These are phyloP conservation scores for Hemistola chrysoprasaria DNA, from an alignment of 2,888 invertebrate genomes.

Conservation along the genomic window DNA sequence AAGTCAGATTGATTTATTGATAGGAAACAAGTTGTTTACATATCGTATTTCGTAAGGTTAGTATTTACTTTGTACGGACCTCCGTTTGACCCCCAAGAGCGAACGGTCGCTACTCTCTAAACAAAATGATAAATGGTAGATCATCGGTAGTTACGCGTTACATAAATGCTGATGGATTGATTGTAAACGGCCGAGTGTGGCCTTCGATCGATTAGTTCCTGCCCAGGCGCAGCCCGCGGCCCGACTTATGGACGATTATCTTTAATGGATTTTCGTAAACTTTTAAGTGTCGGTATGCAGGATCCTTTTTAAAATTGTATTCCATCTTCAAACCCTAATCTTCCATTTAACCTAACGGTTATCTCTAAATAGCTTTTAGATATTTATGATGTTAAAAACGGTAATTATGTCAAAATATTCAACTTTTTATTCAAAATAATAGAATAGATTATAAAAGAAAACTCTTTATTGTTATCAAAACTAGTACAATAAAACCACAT, in stretches of 20 bases:
- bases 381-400: slow-evolving; percentile 36
- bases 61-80: slow-evolving; percentile 55
- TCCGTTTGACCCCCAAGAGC: slow-evolving; percentile 69
- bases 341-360: slow-evolving; percentile 56
- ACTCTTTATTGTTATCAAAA: too few relatives aligned
- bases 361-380: slow-evolving; percentile 46
- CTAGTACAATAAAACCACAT: too few relatives aligned
- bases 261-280: slow-evolving; percentile 74
- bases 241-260: slow-evolving; percentile 68
- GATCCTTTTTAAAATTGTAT: slow-evolving; percentile 57
- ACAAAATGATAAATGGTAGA: slow-evolving; percentile 79
- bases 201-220: slow-evolving; percentile 77
- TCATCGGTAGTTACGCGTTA: slow-evolving; percentile 76
- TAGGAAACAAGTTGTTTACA: slow-evolving; percentile 58
- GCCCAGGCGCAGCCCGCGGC: slow-evolving; percentile 58
- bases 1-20: slow-evolving; percentile 41
- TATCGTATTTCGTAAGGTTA: slow-evolving; percentile 57
- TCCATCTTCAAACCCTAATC: slow-evolving; percentile 56
- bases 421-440: too few relatives aligned
- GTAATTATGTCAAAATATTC: slow-evolving; percentile 30
- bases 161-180: slow-evolving; percentile 80
- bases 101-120: slow-evolving; percentile 68
- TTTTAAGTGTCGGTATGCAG: slow-evolving; percentile 62
- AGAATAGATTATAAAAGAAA: too few relatives aligned
- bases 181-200: slow-evolving; percentile 73